Evolutionary conservation across 1,140 invertebrate species (phyloP).

Genomic region (Chrysomallon squamiferum): DNA sequence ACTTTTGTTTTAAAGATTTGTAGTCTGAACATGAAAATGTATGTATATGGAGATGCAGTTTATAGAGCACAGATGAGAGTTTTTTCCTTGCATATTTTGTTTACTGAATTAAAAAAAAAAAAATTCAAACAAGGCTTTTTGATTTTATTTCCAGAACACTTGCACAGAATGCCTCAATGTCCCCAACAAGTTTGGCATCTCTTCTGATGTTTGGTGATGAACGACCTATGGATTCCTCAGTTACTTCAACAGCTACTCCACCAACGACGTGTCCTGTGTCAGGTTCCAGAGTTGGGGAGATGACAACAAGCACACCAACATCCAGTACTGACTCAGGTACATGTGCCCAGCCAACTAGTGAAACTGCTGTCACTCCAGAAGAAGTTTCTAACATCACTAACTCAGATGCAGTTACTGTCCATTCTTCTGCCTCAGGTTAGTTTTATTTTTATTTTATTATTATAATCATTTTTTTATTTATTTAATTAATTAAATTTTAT

Average conservation of each 20-base stretch:
- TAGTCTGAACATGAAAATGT: no score
- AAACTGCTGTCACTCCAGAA: slow-evolving; percentile 42
- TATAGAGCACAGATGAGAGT: no score
- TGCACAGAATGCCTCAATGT: background rate
- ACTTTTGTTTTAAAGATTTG: no score
- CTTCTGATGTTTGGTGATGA: slow-evolving; percentile 32
- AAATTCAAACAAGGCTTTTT: no score
- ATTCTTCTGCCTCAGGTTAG: slow-evolving; percentile 37
- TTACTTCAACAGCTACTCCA: background rate
- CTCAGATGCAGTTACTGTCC: slow-evolving; percentile 45
- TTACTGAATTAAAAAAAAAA: no score
- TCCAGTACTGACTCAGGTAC: background rate
- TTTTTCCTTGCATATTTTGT: no score
- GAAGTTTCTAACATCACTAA: slow-evolving; percentile 42
- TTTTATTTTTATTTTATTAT: background rate
- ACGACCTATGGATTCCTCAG: background rate
- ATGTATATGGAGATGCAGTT: no score
- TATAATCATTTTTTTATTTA: background rate
- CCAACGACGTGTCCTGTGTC: no score
- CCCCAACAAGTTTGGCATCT: slow-evolving; percentile 26
- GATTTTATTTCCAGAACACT: slow-evolving; percentile 30
- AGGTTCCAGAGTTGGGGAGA: no score
- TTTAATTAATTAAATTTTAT: background rate
- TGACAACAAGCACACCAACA: background rate
- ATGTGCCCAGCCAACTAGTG: slow-evolving; percentile 2